A percentile compares a stretch with the other conserved stretches of the same genome.
phyloP scores from a whole-genome alignment of 1,140 invertebrate genomes.

The Macrobrachium nipponense region DNA sequence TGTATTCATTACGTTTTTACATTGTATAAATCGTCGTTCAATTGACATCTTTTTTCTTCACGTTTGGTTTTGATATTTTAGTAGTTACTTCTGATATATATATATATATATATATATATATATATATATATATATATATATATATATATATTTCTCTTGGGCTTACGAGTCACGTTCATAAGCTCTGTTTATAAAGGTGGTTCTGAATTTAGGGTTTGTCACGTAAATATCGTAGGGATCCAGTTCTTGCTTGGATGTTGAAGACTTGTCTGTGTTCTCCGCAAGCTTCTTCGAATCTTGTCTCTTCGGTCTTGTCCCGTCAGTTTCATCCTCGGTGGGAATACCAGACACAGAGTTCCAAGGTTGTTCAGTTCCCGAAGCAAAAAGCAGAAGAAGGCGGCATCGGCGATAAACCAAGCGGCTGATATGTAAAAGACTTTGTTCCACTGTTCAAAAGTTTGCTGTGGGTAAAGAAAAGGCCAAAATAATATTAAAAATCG shows the following conservation, averaged over 20 bases:
- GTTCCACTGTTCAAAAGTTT: constrained; percentile 64
- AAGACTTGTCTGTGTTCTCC: neutral
- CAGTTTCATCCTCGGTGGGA: too few species aligned
- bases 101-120: too few species aligned
- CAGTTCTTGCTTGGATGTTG: neutral
- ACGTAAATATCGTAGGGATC: neutral
- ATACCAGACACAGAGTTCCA: constrained; percentile 28
- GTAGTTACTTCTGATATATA: too few species aligned
- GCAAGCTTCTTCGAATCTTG: neutral
- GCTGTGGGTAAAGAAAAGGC: constrained; percentile 43
- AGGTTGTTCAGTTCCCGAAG: constrained; percentile 38
- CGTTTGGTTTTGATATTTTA: too few species aligned
- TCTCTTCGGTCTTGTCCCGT: neutral
- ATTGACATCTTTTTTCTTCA: too few species aligned
- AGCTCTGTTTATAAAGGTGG: neutral
- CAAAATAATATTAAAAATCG: neutral
- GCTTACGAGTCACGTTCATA: neutral
- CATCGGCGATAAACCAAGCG: constrained; percentile 26
- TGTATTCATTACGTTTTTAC: too few species aligned
- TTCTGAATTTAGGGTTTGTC: neutral
- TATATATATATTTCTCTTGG: neutral
- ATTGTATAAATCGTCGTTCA: too few species aligned
- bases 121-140: too few species aligned
- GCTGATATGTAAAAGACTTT: constrained; percentile 65
- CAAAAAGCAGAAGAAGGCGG: constrained; percentile 32